Percentiles rank a stretch among this genome's conserved stretches.
Evolutionary conservation across 1,140 invertebrate species (phyloP).

Genomic region (Dufourea novaeangliae): DNA sequence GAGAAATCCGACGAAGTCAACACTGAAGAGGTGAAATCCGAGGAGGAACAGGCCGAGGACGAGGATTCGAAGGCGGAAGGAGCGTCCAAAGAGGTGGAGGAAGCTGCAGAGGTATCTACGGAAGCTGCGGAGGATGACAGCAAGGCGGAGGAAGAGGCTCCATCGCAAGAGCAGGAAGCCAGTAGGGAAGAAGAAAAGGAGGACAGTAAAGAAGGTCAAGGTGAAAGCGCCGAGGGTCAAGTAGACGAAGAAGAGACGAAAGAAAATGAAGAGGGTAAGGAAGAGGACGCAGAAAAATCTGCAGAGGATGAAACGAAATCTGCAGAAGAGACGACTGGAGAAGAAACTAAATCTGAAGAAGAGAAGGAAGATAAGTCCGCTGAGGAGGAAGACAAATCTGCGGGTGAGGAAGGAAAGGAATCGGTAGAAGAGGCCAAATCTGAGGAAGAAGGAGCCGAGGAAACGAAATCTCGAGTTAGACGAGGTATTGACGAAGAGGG

Average conservation of each 20-base stretch:
- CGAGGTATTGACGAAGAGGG: slow-evolving; percentile 45
- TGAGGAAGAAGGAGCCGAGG: slow-evolving; percentile 10
- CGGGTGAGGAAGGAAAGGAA: slow-evolving; percentile 47
- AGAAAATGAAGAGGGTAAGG: slow-evolving; percentile 24
- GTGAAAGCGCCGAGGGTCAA: slow-evolving; percentile 24
- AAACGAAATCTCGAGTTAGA: slow-evolving; percentile 51
- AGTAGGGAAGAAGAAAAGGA: slow-evolving; percentile 36
- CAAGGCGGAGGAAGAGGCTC: slow-evolving; percentile 9
- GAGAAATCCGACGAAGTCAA: slow-evolving; percentile 46
- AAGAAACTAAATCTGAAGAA: slow-evolving; percentile 36
- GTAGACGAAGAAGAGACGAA: slow-evolving; percentile 37
- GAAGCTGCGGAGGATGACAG: slow-evolving; percentile 16
- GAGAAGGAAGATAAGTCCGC: slow-evolving; percentile 19
- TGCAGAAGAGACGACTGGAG: background rate
- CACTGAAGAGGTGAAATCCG: slow-evolving; percentile 36
- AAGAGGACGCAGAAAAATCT: background rate
- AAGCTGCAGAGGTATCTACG: slow-evolving; percentile 11
- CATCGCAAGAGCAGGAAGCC: slow-evolving; percentile 16
- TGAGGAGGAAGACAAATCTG: slow-evolving; percentile 40
- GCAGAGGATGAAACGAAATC: slow-evolving; percentile 43
- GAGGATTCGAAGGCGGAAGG: slow-evolving; percentile 18
- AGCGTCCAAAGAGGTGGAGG: slow-evolving; percentile 27
- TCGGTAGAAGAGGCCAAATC: slow-evolving; percentile 29
- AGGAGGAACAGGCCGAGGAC: slow-evolving; percentile 45
- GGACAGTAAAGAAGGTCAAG: slow-evolving; percentile 34